Evolutionary conservation across 2,888 invertebrate genomes (phyloP), one percentile per base, ranked within the genome.

Genomic region (Orthosia gracilis): DNA sequence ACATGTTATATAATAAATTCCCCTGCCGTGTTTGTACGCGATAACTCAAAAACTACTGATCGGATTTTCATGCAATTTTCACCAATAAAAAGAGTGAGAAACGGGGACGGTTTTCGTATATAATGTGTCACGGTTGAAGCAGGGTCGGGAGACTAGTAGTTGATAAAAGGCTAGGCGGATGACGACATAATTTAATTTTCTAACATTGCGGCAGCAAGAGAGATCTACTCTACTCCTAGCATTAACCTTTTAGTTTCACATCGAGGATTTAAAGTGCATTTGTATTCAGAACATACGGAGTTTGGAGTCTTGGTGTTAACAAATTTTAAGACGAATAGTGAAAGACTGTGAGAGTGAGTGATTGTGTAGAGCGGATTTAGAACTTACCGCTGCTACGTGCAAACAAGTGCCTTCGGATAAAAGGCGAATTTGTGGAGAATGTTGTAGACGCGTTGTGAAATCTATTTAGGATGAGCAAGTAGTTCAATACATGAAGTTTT

Each of bases 231-330:
- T 9, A 15, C 4, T 9, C 23, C 4, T 1, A 52, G 49, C 21
- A 31, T 63, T 65, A 26, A 47, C 47, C 21, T 62, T 82, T 68
- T 17, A 69, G 40, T 59, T 78, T 18, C n/a, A 40, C 65, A 52
- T 40, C 15, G 18, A 47, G 26, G 47, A 47, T 57, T 59, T 45
- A 62, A 71, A 83, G 45, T 78, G 67, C 69, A 83, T 79, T 72
- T 69, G 17, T 72, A 79, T 83, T 78, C 79, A 45, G n/a, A 31
- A 18, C 63, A 64, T 13, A n/a, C 3, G 9, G 23, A 61, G 54
- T 61, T 23, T 12, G 18, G 1, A 70, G 50, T 62, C 49, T 55
- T 21, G 61, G 49, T 70, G 68, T 70, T 77, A 69, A 71, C 68
- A 69, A 57, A 26, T 67, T 63, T 73, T 40, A 58, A 69, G 26